Evolutionary conservation across 2,797 vertebrate genomes (phyloP).

Genomic region (Threskiornis aethiopicus): DNA sequence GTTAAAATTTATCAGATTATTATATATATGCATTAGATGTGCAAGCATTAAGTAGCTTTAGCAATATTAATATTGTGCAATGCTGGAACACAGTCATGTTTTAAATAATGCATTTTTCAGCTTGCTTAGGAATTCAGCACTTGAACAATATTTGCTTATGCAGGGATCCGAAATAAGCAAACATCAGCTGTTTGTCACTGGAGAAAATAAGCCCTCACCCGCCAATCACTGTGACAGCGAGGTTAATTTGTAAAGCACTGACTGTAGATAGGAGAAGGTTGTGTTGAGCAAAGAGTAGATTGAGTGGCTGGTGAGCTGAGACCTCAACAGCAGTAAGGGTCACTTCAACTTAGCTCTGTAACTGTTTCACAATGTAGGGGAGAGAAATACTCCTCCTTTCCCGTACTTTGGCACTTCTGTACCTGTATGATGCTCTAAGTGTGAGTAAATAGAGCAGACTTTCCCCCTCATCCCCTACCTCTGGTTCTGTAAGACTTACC

Average conservation of each 20-base stretch:
- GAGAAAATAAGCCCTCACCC: background rate
- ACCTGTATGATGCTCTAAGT: background rate
- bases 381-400: background rate
- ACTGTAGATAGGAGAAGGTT: background rate
- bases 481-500: background rate
- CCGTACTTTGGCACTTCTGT: background rate
- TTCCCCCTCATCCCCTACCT: background rate
- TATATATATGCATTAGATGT: background rate
- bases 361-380: background rate
- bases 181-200: background rate
- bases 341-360: background rate
- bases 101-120: slow-evolving; percentile 41
- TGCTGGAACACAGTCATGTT: slow-evolving; percentile 11
- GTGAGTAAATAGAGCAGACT: background rate
- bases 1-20: background rate
- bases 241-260: slow-evolving; percentile 35
- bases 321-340: background rate
- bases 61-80: background rate
- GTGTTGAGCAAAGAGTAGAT: background rate
- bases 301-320: background rate
- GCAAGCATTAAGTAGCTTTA: slow-evolving; percentile 1
- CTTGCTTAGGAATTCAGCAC: slow-evolving; percentile 22
- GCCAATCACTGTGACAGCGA: background rate
- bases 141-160: slow-evolving; percentile 31
- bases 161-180: slow-evolving; percentile 24